These are phyloP conservation scores for Ophioninae sp. DNA, from an alignment of 2,888 invertebrate species.

Conservation along the genomic window DNA sequence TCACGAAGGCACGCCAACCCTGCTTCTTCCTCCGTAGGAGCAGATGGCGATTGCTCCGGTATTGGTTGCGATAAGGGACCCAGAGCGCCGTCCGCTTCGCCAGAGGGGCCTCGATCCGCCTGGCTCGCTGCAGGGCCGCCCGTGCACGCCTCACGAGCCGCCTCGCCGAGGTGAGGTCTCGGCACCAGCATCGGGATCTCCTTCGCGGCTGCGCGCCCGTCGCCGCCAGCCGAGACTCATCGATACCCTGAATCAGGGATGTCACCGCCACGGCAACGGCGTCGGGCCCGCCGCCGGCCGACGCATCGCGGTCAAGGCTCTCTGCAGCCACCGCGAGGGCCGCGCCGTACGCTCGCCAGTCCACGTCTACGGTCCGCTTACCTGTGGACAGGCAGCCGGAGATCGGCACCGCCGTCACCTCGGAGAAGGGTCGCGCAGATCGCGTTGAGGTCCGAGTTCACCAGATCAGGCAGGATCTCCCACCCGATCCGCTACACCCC, in stretches of 20 bases:
- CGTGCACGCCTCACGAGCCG: constrained; percentile 14
- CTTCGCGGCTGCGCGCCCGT: background rate
- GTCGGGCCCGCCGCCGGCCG: background rate
- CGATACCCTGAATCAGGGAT: background rate
- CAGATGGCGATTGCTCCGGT: background rate
- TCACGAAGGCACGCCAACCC: too few relatives aligned
- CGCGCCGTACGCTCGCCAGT: constrained; percentile 13
- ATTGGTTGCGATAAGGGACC: background rate
- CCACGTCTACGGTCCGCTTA: constrained; percentile 12
- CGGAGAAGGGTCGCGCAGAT: too few relatives aligned
- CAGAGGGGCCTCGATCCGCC: background rate
- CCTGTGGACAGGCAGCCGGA: background rate
- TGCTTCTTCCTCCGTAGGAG: constrained; percentile 13
- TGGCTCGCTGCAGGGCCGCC: constrained; percentile 8
- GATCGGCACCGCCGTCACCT: too few relatives aligned
- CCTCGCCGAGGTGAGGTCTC: constrained; percentile 18
- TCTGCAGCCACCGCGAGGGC: too few relatives aligned
- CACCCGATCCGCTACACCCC: background rate
- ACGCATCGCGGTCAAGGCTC: background rate
- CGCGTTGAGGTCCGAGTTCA: too few relatives aligned
- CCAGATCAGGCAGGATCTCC: background rate
- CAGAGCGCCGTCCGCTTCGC: background rate
- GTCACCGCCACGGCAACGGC: background rate
- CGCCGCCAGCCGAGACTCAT: background rate
- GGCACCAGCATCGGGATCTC: constrained; percentile 17